These are phyloP conservation scores for Microctenopoma lineatum DNA, from an alignment of 2,797 vertebrate species.

Conservation along the genomic window DNA sequence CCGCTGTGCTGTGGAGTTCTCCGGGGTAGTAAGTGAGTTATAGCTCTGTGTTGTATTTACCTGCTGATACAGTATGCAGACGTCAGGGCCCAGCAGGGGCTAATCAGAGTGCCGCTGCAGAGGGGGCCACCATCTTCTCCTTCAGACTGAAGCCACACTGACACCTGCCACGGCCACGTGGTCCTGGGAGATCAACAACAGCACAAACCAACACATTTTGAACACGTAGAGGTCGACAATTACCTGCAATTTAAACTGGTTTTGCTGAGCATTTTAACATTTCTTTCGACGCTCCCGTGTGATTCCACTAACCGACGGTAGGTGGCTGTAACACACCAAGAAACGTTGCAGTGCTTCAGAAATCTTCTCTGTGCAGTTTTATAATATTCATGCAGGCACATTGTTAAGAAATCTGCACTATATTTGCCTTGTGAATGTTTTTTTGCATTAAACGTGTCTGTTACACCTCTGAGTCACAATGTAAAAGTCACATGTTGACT, in stretches of 20 bases:
- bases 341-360: not conserved
- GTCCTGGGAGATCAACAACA: slow-evolving; percentile 75
- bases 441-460: not conserved
- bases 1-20: not conserved
- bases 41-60: slow-evolving; percentile 58
- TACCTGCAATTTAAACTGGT: too few species aligned
- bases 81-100: slow-evolving; percentile 91
- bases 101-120: slow-evolving; percentile 91
- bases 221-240: too few species aligned
- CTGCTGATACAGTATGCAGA: slow-evolving; percentile 93
- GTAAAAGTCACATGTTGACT: too few species aligned
- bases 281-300: not conserved
- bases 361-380: not conserved
- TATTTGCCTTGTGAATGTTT: not conserved
- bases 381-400: too few species aligned
- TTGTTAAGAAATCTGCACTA: too few species aligned
- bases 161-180: slow-evolving; percentile 93
- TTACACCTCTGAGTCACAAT: too few species aligned
- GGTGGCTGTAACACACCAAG: not conserved
- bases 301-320: not conserved
- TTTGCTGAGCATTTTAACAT: too few species aligned
- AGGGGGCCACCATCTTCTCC: slow-evolving; percentile 82
- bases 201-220: too few species aligned
- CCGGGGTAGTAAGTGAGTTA: fast-evolving
- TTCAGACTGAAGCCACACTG: slow-evolving; percentile 86